These are phyloP conservation scores for Eristalinus aeneus DNA, from an alignment of 2,888 invertebrate genomes.

Conservation along the genomic window DNA sequence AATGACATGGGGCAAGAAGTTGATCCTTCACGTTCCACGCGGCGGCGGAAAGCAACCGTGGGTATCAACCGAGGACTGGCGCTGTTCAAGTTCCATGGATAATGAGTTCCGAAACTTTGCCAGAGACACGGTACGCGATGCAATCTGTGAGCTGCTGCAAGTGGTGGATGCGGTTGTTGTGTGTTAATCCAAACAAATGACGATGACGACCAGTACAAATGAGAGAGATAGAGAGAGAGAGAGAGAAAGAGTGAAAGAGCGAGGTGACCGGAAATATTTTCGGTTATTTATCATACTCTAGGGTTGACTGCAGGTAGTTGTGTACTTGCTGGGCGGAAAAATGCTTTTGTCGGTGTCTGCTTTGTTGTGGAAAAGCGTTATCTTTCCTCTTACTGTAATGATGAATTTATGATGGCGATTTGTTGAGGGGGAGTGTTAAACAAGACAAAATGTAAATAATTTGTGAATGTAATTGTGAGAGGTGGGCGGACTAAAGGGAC, in stretches of 20 bases:
- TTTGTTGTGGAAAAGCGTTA: slow-evolving; percentile 15
- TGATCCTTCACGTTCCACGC: slow-evolving; percentile 5
- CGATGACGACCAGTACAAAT: neutral
- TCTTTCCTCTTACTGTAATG: slow-evolving; percentile 17
- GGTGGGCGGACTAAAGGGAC: neutral
- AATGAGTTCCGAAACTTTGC: slow-evolving; percentile 61
- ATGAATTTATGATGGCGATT: slow-evolving; percentile 41
- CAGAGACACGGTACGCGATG: slow-evolving; percentile 42
- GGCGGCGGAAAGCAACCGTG: neutral
- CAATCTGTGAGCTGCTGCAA: slow-evolving; percentile 54
- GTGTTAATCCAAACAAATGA: slow-evolving; percentile 60
- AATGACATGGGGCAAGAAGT: slow-evolving; percentile 23
- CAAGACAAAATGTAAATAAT: neutral
- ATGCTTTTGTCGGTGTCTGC: neutral
- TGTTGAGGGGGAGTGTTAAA: neutral
- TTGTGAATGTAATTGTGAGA: neutral
- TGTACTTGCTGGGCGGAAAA: neutral
- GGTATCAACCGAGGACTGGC: neutral
- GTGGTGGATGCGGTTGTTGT: slow-evolving; percentile 32
- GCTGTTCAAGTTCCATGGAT: slow-evolving; percentile 27
- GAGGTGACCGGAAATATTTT: slow-evolving; percentile 23
- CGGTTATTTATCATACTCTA: neutral
- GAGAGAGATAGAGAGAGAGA: neutral
- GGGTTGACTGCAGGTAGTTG: neutral
- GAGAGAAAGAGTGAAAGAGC: neutral